Conservation (phyloP, 1,140 invertebrate genomes). For the Lepidurus couesii region DNA sequence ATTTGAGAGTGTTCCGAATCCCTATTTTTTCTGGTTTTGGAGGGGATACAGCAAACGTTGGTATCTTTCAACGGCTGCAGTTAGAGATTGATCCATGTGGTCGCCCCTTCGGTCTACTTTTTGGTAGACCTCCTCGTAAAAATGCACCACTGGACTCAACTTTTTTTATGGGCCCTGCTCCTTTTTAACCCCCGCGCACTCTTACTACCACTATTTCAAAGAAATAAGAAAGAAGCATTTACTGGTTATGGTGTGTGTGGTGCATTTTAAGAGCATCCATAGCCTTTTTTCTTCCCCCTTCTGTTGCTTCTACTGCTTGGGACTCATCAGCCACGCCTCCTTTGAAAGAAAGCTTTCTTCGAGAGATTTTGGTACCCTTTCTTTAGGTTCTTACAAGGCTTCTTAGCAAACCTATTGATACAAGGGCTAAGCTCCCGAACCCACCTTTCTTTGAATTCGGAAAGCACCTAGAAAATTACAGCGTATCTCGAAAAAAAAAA, state of each 20-base stretch:
- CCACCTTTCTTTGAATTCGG: not conserved
- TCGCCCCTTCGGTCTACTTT: not conserved
- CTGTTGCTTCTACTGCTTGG: not conserved
- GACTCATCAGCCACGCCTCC: constrained; percentile 25
- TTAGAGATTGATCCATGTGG: constrained; percentile 11
- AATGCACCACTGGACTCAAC: constrained; percentile 1
- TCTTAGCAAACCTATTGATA: constrained; percentile 8
- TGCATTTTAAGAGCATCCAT: constrained; percentile 4
- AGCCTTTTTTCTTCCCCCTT: constrained; percentile 7
- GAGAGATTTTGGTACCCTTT: not conserved
- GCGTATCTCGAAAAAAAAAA: not conserved
- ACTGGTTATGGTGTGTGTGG: constrained; percentile 4
- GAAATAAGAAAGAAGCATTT: constrained; percentile 24
- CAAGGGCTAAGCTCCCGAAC: not conserved
- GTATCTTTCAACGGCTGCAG: constrained; percentile 7
- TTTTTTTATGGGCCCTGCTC: constrained; percentile 3
- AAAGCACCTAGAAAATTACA: not conserved
- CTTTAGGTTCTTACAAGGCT: constrained; percentile 9
- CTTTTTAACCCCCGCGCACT: constrained; percentile 13
- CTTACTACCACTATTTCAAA: not conserved
- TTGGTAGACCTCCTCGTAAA: constrained; percentile 21
- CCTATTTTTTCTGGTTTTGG: not conserved
- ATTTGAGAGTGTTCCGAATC: not conserved
- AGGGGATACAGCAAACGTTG: not conserved
- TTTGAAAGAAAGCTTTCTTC: not conserved